Evolutionary conservation across 2,797 vertebrate species (phyloP).

Genomic region (Lateolabrax maculatus): DNA sequence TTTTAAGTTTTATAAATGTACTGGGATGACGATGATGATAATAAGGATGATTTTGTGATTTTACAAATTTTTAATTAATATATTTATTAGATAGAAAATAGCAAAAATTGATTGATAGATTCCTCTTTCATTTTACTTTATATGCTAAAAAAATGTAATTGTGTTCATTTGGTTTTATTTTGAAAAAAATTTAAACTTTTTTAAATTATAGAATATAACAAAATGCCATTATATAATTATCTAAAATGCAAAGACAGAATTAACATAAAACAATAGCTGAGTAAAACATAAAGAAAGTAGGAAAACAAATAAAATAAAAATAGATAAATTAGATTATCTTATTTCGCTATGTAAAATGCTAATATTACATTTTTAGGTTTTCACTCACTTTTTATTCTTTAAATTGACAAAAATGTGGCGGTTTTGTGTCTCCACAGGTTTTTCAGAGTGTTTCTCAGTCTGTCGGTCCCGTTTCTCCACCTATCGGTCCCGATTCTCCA

Average conservation of each 20-base stretch:
- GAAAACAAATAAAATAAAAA: background rate
- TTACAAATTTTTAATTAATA: no score
- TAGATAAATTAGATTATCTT: background rate
- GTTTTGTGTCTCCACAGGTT: background rate
- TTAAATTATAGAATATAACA: background rate
- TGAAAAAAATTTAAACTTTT: background rate
- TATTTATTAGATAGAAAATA: no score
- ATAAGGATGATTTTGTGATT: background rate
- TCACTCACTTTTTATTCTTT: background rate
- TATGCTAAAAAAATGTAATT: background rate
- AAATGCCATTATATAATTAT: background rate
- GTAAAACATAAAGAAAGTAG: background rate
- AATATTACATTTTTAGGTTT: background rate
- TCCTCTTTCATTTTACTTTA: no score
- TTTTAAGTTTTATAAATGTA: background rate
- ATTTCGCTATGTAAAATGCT: background rate
- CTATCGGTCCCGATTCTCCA: no score
- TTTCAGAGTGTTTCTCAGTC: fast-evolving
- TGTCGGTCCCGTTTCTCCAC: no score
- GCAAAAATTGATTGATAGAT: no score
- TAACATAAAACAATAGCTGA: background rate
- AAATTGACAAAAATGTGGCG: background rate
- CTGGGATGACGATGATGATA: background rate
- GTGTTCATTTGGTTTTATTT: background rate
- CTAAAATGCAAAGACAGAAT: background rate